Base-by-base conservation (phyloP, 1,140 invertebrate genomes). In the Drosophila littoralis region DNA sequence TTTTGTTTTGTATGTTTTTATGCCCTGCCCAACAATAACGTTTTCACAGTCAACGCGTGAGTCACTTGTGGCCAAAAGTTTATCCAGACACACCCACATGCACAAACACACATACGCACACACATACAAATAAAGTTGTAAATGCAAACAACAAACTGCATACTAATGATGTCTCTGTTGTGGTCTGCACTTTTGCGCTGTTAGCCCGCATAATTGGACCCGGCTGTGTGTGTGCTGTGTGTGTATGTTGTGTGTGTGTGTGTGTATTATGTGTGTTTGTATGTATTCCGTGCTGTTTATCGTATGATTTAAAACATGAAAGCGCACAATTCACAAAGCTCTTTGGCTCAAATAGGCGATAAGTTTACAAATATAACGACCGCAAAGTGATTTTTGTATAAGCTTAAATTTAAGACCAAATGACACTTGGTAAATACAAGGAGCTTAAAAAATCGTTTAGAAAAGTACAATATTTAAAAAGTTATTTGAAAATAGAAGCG, bases 91-190 rank as follows among this genome's bases (percentile, higher is more conserved):
- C 50, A 40, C 51, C n/a, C 43, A 22, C 10, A 64, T 43, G 15
- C 28, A 1, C 17, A 48, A 46, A 51, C 10, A 17, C 43, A 1
- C 32, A 8, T n/a, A 9, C 22, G 9, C 17, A 57, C n/a, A 64
- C 6, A 12, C 12, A 17, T 17, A 55, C 6, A 7, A 2, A 51
- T 15, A 68, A 59, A 43, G 54, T 32, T 59, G 46, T 58, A 59
- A 59, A 72, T 72, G 38, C 55, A 67, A 73, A 73, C 64, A 74
- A 69, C 57, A 69, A 74, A 69, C 71, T 74, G 71, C 71, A 74
- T 69, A 75, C 72, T 71, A 75, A 75, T 75, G 72, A 75, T 70
- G 67, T 75, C 59, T 64, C 66, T 70, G 51, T 75, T 75, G 72
- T 70, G 72, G 67, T 75, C 59, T 70, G 58, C 72, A 75, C 32